Conservation (phyloP, 2,797 vertebrate species). For the Phaenicophaeus curvirostris region DNA sequence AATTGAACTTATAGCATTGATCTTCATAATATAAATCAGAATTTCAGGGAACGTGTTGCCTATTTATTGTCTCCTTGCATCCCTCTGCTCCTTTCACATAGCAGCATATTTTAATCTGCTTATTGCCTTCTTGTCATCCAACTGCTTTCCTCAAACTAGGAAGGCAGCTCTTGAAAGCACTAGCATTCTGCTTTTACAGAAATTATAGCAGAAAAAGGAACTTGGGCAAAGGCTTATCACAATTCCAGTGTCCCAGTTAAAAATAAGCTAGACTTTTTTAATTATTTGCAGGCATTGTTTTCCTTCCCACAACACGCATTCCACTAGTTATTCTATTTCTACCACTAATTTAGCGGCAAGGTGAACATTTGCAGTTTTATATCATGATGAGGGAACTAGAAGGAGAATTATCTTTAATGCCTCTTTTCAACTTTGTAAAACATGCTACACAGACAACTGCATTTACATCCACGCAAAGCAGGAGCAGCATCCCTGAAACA, state of each 20-base stretch:
- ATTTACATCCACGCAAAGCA: neutral
- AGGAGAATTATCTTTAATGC: neutral
- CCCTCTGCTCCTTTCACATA: neutral
- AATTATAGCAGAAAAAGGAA: neutral
- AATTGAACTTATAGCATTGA: neutral
- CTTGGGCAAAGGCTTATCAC: neutral
- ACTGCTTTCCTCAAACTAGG: neutral
- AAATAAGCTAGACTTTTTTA: neutral
- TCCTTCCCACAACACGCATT: accelerated
- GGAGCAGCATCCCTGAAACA: neutral
- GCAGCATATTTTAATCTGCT: neutral
- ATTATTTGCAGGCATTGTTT: neutral
- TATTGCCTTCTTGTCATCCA: neutral
- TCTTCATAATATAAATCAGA: neutral
- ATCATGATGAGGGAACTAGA: neutral
- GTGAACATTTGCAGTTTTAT: neutral
- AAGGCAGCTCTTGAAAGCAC: neutral
- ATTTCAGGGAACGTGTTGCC: neutral
- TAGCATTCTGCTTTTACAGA: neutral
- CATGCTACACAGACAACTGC: neutral
- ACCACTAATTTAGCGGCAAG: neutral
- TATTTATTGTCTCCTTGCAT: neutral
- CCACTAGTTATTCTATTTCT: neutral
- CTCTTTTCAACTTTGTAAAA: neutral
- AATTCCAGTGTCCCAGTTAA: neutral